Conservation (phyloP, 2,113 vertebrate species). For the Pitta sordida region DNA sequence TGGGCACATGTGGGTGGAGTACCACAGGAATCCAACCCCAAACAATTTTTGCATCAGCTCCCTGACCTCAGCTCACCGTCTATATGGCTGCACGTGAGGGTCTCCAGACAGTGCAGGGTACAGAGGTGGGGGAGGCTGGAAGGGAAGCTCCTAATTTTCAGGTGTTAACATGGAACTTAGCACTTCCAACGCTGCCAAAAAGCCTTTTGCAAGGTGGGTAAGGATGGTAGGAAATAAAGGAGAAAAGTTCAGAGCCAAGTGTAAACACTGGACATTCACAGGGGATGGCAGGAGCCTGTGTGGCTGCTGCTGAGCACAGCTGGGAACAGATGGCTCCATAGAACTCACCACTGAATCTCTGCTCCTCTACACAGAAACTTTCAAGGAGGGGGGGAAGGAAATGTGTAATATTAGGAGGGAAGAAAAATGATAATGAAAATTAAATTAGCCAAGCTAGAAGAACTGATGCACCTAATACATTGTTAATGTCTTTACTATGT, state of each 20-base stretch:
- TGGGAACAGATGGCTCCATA: neutral
- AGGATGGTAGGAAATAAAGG: neutral
- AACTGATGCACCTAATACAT: neutral
- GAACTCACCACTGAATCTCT: neutral
- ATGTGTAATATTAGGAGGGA: neutral
- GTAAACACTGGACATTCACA: neutral
- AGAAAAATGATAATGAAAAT: neutral
- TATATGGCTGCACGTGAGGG: neutral
- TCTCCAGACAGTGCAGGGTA: neutral
- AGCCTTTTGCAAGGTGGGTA: neutral
- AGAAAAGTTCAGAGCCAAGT: neutral
- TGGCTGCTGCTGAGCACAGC: accelerated
- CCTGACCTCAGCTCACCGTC: neutral
- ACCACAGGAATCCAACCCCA: neutral
- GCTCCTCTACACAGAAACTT: neutral
- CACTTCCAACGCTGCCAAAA: neutral
- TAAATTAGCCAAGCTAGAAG: neutral
- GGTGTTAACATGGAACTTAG: neutral
- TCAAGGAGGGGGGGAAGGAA: neutral
- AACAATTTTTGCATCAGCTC: neutral
- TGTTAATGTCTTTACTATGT: neutral
- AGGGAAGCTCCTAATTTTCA: neutral
- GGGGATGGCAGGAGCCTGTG: neutral
- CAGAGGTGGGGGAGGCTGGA: neutral
- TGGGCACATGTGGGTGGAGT: accelerated